Base-by-base conservation (phyloP, 2,797 vertebrate genomes). In the Rhabdomys pumilio region DNA sequence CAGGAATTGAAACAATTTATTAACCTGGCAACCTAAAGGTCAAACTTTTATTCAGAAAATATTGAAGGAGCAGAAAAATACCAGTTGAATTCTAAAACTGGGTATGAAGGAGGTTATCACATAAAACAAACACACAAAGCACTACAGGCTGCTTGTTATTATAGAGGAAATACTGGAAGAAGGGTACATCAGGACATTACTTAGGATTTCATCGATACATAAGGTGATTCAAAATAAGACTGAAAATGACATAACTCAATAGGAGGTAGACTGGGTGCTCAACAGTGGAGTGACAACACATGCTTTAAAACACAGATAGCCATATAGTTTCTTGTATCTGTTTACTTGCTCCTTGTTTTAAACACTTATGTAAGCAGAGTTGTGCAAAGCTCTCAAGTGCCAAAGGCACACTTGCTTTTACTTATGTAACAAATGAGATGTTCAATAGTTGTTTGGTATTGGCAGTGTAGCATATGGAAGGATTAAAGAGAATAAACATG, bases 11-110 rank as follows among this genome's bases (percentile, higher is more conserved):
- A 96, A 88, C 19, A 94, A 80, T 92, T 44, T 93, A 89, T 94
- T 89, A 26, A 91, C 11, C 57, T 93, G 75, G 7, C 91, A 82
- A 90, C 44, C 73, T 95, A 63, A 84, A 90, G n/a, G 50, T 94
- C 63, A 95, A 87, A 47, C 86, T 90, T 96, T 92, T 91, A 57
- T 86, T 93, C 79, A 86, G 61, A 90, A 94, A 96, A 92, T 92
- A 24, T 47, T 84, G 44, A 93, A 12, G 29, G 47, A 93, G 19
- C 59, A 96, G 65, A 92, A 95, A 95, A 93, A 69, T 97, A 91
- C 29, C 9, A 93, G 63, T 91, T 63, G 94, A 95, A 92, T 94
- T 95, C 14, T 94, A 93, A 92, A 93, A 75, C 38, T 96, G 38
- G 24, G 53, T 77, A 81, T 93, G 41, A 79, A 92, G 15, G 41